Base-by-base conservation (phyloP, 2,888 invertebrate species). In the Choristoneura rosaceana region DNA sequence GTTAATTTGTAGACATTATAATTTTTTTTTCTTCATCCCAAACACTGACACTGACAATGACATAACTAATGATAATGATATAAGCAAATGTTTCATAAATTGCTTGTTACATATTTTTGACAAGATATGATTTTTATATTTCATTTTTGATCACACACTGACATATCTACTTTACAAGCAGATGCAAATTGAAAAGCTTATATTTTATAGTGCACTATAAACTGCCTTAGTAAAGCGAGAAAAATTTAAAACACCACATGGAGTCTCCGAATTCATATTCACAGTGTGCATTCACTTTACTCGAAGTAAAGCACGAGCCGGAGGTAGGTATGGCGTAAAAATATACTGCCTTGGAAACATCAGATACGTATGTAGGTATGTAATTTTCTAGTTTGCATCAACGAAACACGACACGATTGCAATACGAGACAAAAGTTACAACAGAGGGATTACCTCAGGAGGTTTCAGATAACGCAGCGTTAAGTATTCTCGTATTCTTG, bases 261-360 rank as follows among this genome's bases (percentile, higher is more conserved):
- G 25, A 55, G 66, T 25, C 77, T 64, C 73, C 67, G 70, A 76
- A 75, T 79, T 76, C 69, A 79, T 80, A 84, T 85, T 84, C 85
- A 81, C 62, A 73, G 67, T 70, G 79, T 78, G 77, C 81, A 82
- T 83, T 82, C 80, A 83, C 80, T 84, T 80, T 80, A 78, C 77
- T 76, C 75, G 70, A 74, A 71, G 76, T 79, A 79, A 77, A 78
- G 79, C 81, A 77, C 76, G 73, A 75, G 80, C 78, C 78, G 81
- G 76, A 79, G 80, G 79, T 75, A 79, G 79, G 79, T 75, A 77
- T 75, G 73, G 77, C 79, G 78, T 81, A 81, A 78, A 84, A 83
- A 82, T 80, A 82, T 82, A 82, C 78, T 80, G 76, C 75, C 74
- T 77, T 76, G 66, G 65, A 70, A 73, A 73, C 73, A 81, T 78